phyloP scores from a whole-genome alignment of 2,888 invertebrate genomes.

The Eupelmus urozonus region DNA sequence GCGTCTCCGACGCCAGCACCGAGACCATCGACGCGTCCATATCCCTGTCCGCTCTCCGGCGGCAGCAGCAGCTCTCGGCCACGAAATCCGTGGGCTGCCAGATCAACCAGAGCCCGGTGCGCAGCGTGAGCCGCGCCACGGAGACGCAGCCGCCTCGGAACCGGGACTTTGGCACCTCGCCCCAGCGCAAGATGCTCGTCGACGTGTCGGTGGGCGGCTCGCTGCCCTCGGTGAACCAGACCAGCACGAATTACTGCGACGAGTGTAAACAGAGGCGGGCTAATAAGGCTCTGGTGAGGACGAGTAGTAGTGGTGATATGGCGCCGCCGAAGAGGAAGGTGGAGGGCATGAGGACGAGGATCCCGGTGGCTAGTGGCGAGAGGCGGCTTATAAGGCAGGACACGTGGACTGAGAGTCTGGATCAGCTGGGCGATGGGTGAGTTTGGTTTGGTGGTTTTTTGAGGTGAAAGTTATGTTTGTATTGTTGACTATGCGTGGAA shows the following conservation, averaged over 20 bases:
- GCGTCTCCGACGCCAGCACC: constrained; percentile 72
- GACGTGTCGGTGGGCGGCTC: constrained; percentile 80
- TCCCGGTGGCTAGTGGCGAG: constrained; percentile 46
- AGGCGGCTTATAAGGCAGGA: constrained; percentile 53
- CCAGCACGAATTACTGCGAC: constrained; percentile 81
- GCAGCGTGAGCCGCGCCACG: constrained; percentile 68
- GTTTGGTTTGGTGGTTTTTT: no score
- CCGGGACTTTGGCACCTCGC: constrained; percentile 74
- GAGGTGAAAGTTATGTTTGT: no score
- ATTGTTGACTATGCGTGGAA: no score
- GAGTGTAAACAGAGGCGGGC: constrained; percentile 79
- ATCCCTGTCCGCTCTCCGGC: constrained; percentile 45
- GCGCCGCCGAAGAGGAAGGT: not conserved
- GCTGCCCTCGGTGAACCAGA: constrained; percentile 78
- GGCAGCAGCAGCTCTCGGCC: constrained; percentile 18
- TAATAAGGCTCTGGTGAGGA: not conserved
- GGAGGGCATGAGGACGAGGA: constrained; percentile 36
- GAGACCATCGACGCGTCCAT: constrained; percentile 63
- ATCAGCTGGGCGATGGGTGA: constrained; percentile 53
- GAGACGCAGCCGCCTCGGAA: constrained; percentile 76
- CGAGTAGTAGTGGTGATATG: not conserved
- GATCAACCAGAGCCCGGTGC: constrained; percentile 69
- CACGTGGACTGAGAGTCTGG: constrained; percentile 58
- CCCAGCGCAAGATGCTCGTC: constrained; percentile 76
- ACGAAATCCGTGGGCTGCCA: constrained; percentile 67